phyloP scores from a whole-genome alignment of 2,113 vertebrate species.

The Anser brachyrhynchus region DNA sequence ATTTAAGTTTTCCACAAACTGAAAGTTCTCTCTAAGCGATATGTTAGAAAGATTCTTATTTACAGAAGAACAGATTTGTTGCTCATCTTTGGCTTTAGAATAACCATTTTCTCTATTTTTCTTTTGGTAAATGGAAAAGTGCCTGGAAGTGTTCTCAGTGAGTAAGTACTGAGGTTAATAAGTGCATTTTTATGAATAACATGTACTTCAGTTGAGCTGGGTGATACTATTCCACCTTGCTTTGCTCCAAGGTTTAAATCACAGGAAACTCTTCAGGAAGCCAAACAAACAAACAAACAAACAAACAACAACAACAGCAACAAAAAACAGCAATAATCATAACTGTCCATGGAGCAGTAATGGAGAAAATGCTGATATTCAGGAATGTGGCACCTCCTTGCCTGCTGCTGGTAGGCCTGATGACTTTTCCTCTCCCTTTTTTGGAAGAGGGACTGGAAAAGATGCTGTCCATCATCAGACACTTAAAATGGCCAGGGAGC shows the following conservation, averaged over 20 bases:
- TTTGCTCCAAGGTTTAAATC: not conserved
- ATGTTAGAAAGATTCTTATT: not conserved
- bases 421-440: not conserved
- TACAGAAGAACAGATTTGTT: not conserved
- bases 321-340: not conserved
- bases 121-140: not conserved
- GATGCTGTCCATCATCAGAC: not conserved
- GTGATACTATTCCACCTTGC: not conserved
- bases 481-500: not conserved
- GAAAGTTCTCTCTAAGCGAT: not conserved
- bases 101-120: not conserved
- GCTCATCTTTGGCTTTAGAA: not conserved
- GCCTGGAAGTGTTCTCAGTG: not conserved
- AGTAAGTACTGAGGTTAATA: not conserved
- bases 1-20: not conserved
- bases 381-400: not conserved
- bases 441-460: not conserved
- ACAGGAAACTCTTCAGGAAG: not conserved
- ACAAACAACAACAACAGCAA: not conserved
- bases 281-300: not conserved
- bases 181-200: not conserved
- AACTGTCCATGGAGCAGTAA: rapidly evolving
- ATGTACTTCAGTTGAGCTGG: not conserved
- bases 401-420: not conserved
- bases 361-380: not conserved